phyloP scores from a whole-genome alignment of 53 echinoderm and acorn worm genomes.

The Echinometra lucunter region DNA sequence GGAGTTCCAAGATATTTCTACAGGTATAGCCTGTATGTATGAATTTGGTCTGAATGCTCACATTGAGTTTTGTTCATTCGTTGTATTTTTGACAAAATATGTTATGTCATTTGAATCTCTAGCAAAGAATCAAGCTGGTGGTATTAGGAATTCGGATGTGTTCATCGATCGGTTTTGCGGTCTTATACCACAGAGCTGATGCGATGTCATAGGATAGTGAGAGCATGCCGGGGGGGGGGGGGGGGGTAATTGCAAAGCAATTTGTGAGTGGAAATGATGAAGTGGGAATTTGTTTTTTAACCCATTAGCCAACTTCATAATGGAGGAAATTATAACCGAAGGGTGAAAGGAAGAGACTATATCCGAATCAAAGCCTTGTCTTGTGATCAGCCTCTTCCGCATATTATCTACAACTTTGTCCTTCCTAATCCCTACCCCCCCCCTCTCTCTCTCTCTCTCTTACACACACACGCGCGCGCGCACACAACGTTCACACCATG shows the following conservation, averaged over 20 bases:
- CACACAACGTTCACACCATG: no score
- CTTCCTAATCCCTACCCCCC: not conserved
- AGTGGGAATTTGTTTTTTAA: not conserved
- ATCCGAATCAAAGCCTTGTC: not conserved
- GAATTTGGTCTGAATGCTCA: no score
- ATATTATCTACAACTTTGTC: not conserved
- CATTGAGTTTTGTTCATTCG: no score
- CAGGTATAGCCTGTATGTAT: no score
- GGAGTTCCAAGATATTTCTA: no score
- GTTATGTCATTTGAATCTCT: not conserved
- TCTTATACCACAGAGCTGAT: not conserved
- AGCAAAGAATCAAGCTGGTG: not conserved
- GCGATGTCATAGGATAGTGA: not conserved
- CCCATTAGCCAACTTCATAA: not conserved
- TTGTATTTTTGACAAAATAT: no score
- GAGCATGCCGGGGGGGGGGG: not conserved
- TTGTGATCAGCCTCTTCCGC: not conserved
- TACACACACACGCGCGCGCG: not conserved
- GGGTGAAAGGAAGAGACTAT: not conserved
- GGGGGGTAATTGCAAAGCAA: not conserved
- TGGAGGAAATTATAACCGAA: not conserved
- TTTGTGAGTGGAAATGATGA: not conserved
- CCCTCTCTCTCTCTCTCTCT: not conserved
- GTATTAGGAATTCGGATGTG: not conserved
- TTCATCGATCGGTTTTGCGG: not conserved